Evolutionary conservation across 64 coral and sea anemone genomes (phyloP).

Genomic region (Stichodactyla mertensii): DNA sequence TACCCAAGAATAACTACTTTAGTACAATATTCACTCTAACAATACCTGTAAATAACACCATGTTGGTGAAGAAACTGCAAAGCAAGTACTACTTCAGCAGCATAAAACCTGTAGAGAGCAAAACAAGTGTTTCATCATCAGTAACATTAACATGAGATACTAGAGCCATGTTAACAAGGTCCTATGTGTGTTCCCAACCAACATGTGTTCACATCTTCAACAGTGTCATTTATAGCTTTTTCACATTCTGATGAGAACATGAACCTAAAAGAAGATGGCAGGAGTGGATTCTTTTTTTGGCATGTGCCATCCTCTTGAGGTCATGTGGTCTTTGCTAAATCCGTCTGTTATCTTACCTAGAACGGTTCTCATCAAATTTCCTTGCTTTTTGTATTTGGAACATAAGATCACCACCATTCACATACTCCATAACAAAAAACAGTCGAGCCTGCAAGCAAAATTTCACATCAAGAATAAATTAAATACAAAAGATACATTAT

Average conservation of each 20-base stretch:
- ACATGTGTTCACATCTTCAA: too few species aligned
- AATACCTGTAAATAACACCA: conserved; percentile 89
- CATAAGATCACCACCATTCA: conserved; percentile 96
- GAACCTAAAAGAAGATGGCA: too few species aligned
- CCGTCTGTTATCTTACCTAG: conserved; percentile 38
- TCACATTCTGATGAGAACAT: too few species aligned
- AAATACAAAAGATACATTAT: not conserved
- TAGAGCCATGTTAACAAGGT: too few species aligned
- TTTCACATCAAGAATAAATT: not conserved
- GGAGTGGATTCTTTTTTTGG: too few species aligned
- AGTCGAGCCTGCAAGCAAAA: conserved; percentile 70
- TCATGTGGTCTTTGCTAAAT: too few species aligned
- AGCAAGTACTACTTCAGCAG: conserved; percentile 76
- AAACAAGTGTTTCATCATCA: not conserved
- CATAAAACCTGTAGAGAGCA: conserved; percentile 65
- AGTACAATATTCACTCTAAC: not conserved
- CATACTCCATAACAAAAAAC: conserved; percentile 99
- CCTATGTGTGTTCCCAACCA: too few species aligned
- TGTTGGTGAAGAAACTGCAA: conserved; percentile 69
- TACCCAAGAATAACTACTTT: too few species aligned
- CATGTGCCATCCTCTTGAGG: too few species aligned
- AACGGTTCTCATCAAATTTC: conserved; percentile 91
- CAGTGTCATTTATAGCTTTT: too few species aligned
- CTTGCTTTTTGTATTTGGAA: conserved; percentile 94
- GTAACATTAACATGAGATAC: too few species aligned